These are phyloP conservation scores for Nemotelus nigrinus DNA, from an alignment of 2,888 invertebrate species.

Conservation along the genomic window DNA sequence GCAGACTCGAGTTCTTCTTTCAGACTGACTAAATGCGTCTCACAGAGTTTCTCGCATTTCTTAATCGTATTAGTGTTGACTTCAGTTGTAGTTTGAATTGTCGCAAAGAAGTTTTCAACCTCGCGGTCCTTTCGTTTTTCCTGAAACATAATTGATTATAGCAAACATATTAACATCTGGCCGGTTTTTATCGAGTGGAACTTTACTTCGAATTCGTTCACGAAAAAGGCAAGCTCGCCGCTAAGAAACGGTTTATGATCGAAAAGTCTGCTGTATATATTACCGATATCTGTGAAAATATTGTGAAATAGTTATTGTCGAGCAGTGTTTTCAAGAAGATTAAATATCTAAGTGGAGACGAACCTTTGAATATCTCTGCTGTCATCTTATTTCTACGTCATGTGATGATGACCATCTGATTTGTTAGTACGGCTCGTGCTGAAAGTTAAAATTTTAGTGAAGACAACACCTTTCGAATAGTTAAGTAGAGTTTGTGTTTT, in stretches of 20 bases:
- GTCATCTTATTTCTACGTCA: constrained; percentile 34
- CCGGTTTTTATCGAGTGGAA: not conserved
- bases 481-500: no score
- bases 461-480: no score
- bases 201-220: constrained; percentile 86
- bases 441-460: not conserved
- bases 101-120: constrained; percentile 79
- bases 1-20: constrained; percentile 75
- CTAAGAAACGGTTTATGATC: constrained; percentile 87
- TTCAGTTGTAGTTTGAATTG: constrained; percentile 80
- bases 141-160: constrained; percentile 63
- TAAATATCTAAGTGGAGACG: not conserved
- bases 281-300: constrained; percentile 72
- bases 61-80: constrained; percentile 79
- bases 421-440: not conserved
- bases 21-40: constrained; percentile 71
- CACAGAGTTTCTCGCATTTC: constrained; percentile 72
- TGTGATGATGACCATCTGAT: not conserved
- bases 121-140: constrained; percentile 82
- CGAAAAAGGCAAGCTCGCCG: constrained; percentile 85
- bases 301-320: not conserved
- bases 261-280: constrained; percentile 85
- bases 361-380: constrained; percentile 40
- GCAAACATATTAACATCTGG: not conserved
- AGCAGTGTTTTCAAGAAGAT: not conserved